Percentiles rank a stretch among this genome's conserved stretches.
These are phyloP conservation scores for Umimayanthus chanpuru DNA, from an alignment of 92 coral and sea anemone genomes.

Conservation along the genomic window DNA sequence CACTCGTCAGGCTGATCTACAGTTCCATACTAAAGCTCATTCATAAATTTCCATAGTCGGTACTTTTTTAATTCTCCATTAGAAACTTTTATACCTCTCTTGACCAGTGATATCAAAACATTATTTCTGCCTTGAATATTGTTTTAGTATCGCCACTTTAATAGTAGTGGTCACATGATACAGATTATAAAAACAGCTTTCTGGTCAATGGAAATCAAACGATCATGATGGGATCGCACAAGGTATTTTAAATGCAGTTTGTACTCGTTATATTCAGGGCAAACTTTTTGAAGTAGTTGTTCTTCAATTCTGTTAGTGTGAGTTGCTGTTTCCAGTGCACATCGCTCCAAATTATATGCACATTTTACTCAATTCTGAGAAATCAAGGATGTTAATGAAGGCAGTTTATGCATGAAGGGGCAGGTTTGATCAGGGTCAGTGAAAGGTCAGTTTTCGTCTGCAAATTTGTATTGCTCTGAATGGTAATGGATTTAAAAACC, in stretches of 20 bases:
- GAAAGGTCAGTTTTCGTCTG: neutral
- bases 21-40: neutral
- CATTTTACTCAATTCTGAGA: conserved; percentile 9
- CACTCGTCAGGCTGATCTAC: neutral
- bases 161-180: neutral
- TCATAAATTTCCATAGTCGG: neutral
- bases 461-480: neutral
- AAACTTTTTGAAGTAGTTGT: no score
- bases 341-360: neutral
- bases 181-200: neutral
- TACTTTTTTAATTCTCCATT: neutral
- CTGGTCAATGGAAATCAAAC: neutral
- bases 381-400: conserved; percentile 25
- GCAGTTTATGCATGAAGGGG: conserved; percentile 23
- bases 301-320: neutral
- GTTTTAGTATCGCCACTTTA: neutral
- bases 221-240: neutral
- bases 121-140: neutral
- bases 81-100: neutral
- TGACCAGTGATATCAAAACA: neutral
- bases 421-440: conserved; percentile 17
- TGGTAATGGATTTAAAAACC: no score
- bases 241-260: neutral
- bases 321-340: neutral
- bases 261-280: neutral